Percentiles rank a stretch among this genome's conserved stretches.
Evolutionary conservation across 2,113 vertebrate genomes (phyloP).

Genomic region (Aegotheles bennettii): DNA sequence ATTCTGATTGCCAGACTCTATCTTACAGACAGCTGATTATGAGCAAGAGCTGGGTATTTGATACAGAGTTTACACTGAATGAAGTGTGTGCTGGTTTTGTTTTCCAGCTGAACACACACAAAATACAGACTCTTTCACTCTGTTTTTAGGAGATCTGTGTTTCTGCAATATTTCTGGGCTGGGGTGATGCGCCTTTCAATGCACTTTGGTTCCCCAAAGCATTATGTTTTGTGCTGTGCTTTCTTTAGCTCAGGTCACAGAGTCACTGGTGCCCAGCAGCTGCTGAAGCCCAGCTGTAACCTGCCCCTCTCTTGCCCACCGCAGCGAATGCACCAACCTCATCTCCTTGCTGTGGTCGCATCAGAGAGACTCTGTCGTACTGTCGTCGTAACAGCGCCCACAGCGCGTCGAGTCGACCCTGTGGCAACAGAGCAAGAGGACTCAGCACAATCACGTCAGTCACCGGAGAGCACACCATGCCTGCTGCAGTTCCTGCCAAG

Average conservation of each 20-base stretch:
- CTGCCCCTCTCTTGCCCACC: rapidly evolving
- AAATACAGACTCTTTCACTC: neutral
- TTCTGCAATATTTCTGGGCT: rapidly evolving
- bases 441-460: neutral
- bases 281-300: neutral
- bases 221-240: neutral
- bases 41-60: neutral
- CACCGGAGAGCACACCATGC: rapidly evolving
- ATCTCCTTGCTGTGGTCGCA: conserved; percentile 90
- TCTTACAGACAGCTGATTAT: neutral
- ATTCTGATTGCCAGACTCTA: neutral
- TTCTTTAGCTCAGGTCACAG: neutral
- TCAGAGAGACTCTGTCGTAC: conserved; percentile 92
- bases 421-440: neutral
- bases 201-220: rapidly evolving
- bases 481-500: rapidly evolving
- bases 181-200: rapidly evolving
- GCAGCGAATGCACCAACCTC: conserved; percentile 74
- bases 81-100: neutral
- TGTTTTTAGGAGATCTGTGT: rapidly evolving
- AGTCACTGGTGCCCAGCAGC: neutral
- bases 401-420: conserved; percentile 91
- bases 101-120: neutral
- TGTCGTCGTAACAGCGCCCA: conserved; percentile 89
- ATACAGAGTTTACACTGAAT: neutral